phyloP scores from a whole-genome alignment of 2,797 vertebrate genomes.

The Karalla daura region DNA sequence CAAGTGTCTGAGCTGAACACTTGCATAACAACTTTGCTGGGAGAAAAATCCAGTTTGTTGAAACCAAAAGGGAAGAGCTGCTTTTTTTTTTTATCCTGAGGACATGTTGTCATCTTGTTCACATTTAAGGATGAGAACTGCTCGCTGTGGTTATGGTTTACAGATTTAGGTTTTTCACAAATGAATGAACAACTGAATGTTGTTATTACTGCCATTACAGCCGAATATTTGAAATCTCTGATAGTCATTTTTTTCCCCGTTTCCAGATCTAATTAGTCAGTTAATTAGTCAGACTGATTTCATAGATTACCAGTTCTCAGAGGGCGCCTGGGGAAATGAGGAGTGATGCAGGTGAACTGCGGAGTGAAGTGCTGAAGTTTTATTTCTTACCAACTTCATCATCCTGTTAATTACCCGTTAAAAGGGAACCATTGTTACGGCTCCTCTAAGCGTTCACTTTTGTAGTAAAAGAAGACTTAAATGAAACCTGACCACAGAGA shows the following conservation, averaged over 20 bases:
- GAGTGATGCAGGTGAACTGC: conserved; percentile 7
- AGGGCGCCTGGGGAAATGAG: conserved; percentile 20
- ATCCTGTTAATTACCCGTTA: conserved; percentile 34
- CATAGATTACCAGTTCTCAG: conserved; percentile 45
- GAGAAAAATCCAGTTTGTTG: conserved; percentile 39
- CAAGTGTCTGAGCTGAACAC: conserved; percentile 61
- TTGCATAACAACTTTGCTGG: conserved; percentile 68
- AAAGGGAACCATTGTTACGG: conserved; percentile 3
- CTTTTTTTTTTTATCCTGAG: conserved; percentile 41
- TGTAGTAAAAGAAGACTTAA: not conserved
- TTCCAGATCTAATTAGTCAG: conserved; percentile 38
- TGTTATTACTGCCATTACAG: conserved; percentile 24
- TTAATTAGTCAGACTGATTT: conserved; percentile 42
- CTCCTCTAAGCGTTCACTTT: conserved; percentile 13
- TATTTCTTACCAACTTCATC: conserved; percentile 38
- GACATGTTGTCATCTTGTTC: conserved; percentile 65
- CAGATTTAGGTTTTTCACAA: conserved; percentile 48
- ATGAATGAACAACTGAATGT: conserved; percentile 59
- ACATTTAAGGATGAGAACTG: conserved; percentile 47
- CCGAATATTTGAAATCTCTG: conserved; percentile 20
- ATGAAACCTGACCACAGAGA: not conserved
- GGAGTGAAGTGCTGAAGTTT: conserved; percentile 34
- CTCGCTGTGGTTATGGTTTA: conserved; percentile 38
- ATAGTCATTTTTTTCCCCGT: conserved; percentile 14
- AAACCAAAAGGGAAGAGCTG: conserved; percentile 45